Conservation (phyloP, 1,140 invertebrate genomes). For the Pristionchus pacificus region DNA sequence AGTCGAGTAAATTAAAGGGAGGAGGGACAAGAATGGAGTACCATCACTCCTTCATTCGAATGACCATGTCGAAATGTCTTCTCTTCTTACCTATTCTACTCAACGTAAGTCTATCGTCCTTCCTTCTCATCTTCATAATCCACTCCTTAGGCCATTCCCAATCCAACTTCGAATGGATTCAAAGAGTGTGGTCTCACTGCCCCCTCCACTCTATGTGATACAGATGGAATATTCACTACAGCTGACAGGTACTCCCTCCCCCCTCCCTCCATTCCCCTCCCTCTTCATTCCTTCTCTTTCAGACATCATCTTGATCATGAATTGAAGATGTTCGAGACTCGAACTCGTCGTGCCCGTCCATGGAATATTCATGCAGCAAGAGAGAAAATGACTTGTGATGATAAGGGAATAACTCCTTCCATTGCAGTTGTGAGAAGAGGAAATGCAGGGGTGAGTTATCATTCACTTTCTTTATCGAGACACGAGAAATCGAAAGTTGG, state of each 20-base stretch:
- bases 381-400: background rate
- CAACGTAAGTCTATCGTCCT: too few relatives aligned
- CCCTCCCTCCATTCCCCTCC: too few relatives aligned
- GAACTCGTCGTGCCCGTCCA: background rate
- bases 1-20: too few relatives aligned
- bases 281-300: background rate
- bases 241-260: background rate
- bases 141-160: background rate
- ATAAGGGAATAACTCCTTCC: background rate
- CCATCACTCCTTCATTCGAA: too few relatives aligned
- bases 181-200: background rate
- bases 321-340: background rate
- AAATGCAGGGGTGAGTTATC: background rate
- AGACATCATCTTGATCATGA: background rate
- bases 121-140: background rate
- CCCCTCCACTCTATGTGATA: background rate
- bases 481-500: background rate
- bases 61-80: too few relatives aligned
- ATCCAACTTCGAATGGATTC: background rate
- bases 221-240: background rate
- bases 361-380: background rate
- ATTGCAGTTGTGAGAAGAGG: background rate
- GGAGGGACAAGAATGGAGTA: too few relatives aligned
- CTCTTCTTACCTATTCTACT: too few relatives aligned
- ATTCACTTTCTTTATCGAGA: background rate